Evolutionary conservation across 2,113 vertebrate species (phyloP).

Genomic region (Pantherophis guttatus): DNA sequence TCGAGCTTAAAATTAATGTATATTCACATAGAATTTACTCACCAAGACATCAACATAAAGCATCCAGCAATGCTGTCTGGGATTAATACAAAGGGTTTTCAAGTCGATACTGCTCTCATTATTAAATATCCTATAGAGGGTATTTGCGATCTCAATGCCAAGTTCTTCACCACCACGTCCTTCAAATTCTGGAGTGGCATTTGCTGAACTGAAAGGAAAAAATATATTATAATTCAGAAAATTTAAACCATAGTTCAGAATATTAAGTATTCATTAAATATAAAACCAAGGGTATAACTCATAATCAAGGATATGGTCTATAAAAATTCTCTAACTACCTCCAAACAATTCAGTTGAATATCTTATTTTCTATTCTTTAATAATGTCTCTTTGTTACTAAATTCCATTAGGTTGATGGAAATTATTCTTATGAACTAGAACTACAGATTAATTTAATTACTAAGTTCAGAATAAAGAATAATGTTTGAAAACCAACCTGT

Average conservation of each 20-base stretch:
- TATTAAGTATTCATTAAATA: background rate
- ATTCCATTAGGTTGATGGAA: background rate
- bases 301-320: background rate
- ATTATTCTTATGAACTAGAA: slow-evolving; percentile 14
- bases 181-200: slow-evolving; percentile 94
- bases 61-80: slow-evolving; percentile 93
- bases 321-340: background rate
- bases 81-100: slow-evolving; percentile 82
- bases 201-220: slow-evolving; percentile 83
- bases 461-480: background rate
- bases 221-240: background rate
- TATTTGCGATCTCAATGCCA: slow-evolving; percentile 87
- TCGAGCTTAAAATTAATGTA: background rate
- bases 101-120: slow-evolving; percentile 81
- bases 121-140: slow-evolving; percentile 88
- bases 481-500: slow-evolving; percentile 4
- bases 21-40: slow-evolving; percentile 52
- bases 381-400: background rate
- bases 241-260: background rate
- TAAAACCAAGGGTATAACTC: background rate
- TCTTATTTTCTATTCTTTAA: background rate
- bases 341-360: background rate
- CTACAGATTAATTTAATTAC: background rate
- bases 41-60: slow-evolving; percentile 97
- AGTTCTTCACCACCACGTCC: slow-evolving; percentile 95